Evolutionary conservation across 2,113 vertebrate species (phyloP).

Genomic region (Nipponia nippon): DNA sequence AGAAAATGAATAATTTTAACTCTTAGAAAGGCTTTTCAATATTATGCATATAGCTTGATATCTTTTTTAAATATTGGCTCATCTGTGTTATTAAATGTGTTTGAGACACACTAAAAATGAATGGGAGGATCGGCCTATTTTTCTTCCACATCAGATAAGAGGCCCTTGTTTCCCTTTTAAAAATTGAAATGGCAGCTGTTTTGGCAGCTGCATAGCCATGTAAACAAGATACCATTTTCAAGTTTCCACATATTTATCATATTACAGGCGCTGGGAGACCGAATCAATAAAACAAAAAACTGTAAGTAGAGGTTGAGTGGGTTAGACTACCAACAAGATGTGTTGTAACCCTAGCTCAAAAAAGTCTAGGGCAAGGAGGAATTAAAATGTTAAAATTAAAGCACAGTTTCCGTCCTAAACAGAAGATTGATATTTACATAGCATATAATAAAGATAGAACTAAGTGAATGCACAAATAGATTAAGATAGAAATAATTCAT

Average conservation of each 20-base stretch:
- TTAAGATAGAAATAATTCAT: background rate
- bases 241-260: slow-evolving; percentile 60
- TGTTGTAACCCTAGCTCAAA: background rate
- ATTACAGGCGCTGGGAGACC: slow-evolving; percentile 23
- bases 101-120: slow-evolving; percentile 19
- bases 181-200: slow-evolving; percentile 57
- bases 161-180: slow-evolving; percentile 44
- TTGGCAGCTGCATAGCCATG: slow-evolving; percentile 55
- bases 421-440: background rate
- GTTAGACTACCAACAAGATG: background rate
- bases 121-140: slow-evolving; percentile 27
- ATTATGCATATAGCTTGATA: background rate
- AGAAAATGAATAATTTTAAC: background rate
- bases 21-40: background rate
- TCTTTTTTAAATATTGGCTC: background rate
- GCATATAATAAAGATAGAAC: background rate
- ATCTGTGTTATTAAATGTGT: background rate
- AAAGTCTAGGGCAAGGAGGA: background rate
- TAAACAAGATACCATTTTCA: slow-evolving; percentile 68
- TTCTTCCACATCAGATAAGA: slow-evolving; percentile 47
- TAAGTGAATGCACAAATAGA: background rate
- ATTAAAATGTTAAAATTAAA: background rate
- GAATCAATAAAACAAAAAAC: slow-evolving; percentile 52
- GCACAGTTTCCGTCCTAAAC: background rate
- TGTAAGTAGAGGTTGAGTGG: background rate